These are phyloP conservation scores for Troides oblongomaculatus DNA, from an alignment of 2,888 invertebrate species.

Conservation along the genomic window DNA sequence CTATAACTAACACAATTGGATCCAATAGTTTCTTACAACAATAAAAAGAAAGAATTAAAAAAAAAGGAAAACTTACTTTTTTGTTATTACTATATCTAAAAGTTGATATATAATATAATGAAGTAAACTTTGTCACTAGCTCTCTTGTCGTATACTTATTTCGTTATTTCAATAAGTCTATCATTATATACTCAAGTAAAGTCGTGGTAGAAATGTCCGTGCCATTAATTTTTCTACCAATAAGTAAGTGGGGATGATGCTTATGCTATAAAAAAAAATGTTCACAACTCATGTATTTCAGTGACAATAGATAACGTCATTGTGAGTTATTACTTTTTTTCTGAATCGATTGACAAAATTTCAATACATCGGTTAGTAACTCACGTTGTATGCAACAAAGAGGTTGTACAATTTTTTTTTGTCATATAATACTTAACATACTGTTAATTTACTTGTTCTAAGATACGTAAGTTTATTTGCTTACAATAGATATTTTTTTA, in stretches of 20 bases:
- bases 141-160: slow-evolving; percentile 11
- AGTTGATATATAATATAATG: background rate
- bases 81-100: slow-evolving; percentile 14
- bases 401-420: background rate
- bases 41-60: slow-evolving; percentile 1
- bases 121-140: slow-evolving; percentile 13
- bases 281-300: slow-evolving; percentile 9
- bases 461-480: background rate
- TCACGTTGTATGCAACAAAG: background rate
- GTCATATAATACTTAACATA: background rate
- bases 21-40: background rate
- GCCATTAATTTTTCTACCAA: slow-evolving; percentile 11
- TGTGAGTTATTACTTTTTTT: background rate
- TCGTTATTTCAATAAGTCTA: background rate
- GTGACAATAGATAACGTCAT: slow-evolving; percentile 12
- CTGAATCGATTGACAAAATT: background rate
- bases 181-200: slow-evolving; percentile 22
- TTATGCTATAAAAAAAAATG: slow-evolving; percentile 8
- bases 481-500: background rate
- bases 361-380: background rate
- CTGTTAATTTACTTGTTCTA: background rate
- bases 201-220: slow-evolving; percentile 5
- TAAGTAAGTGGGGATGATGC: slow-evolving; percentile 17
- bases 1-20: background rate
- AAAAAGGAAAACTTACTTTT: slow-evolving; percentile 3